These are phyloP conservation scores for Pristionchus exspectatus DNA, from an alignment of 2,888 invertebrate genomes.

Conservation along the genomic window DNA sequence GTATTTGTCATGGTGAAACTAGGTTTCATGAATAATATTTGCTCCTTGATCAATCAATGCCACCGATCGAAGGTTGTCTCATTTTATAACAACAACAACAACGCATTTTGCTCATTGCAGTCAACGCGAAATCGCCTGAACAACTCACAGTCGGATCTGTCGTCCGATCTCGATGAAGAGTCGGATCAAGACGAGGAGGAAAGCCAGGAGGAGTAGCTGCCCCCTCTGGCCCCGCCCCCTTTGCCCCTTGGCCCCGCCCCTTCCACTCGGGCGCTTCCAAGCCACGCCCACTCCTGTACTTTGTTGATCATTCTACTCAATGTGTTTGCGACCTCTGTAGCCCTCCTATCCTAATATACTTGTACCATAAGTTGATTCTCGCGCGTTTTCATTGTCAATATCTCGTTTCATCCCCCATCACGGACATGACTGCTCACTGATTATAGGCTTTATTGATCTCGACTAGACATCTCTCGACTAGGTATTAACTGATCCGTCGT, in stretches of 20 bases:
- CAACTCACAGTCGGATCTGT: constrained; percentile 35
- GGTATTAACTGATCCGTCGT: neutral
- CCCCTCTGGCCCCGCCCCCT: neutral
- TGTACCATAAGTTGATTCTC: neutral
- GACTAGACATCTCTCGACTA: neutral
- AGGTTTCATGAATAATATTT: neutral
- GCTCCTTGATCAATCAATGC: neutral
- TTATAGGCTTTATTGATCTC: constrained; percentile 4
- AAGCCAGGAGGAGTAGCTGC: constrained; percentile 16
- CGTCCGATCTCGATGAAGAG: neutral
- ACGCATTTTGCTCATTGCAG: neutral
- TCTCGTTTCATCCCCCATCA: neutral
- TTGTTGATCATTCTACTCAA: constrained; percentile 6
- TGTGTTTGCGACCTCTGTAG: neutral
- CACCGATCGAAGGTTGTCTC: neutral
- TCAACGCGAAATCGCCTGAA: neutral
- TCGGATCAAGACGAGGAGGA: neutral
- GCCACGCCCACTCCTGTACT: neutral
- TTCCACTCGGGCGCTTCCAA: neutral
- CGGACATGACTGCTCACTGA: too few relatives aligned
- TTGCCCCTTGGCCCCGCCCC: neutral
- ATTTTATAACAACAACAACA: too few relatives aligned
- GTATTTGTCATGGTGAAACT: neutral
- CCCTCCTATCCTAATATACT: neutral
- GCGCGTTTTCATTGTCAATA: neutral